These are phyloP conservation scores for Peromyscus californicus DNA, from an alignment of 2,113 vertebrate genomes.

Conservation along the genomic window DNA sequence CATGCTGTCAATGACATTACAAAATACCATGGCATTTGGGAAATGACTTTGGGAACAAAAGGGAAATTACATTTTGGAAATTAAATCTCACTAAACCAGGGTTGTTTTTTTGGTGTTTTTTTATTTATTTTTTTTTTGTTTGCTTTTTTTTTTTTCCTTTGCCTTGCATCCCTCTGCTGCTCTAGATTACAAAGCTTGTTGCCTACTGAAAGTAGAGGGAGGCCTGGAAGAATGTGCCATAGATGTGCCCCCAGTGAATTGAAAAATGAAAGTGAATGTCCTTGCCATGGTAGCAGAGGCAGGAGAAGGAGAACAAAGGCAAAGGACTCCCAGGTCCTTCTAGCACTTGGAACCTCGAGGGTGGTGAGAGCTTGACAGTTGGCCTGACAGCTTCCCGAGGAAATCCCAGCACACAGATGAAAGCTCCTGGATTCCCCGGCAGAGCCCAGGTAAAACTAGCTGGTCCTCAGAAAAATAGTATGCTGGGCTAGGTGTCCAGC, in stretches of 20 bases:
- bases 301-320: background rate
- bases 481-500: background rate
- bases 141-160: background rate
- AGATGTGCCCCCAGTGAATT: background rate
- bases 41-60: background rate
- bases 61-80: background rate
- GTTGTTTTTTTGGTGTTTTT: background rate
- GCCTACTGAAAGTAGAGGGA: background rate
- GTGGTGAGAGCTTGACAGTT: background rate
- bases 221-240: background rate
- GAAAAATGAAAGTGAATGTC: background rate
- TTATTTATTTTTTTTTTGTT: background rate
- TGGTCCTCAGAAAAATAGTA: background rate
- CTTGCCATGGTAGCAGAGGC: background rate
- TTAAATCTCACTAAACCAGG: background rate
- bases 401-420: background rate
- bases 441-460: background rate
- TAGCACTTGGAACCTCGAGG: background rate
- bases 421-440: background rate
- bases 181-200: background rate
- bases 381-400: background rate
- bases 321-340: background rate
- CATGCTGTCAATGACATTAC: background rate
- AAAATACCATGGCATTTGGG: background rate
- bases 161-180: background rate